These are phyloP conservation scores for Falco naumanni DNA, from an alignment of 2,797 vertebrate species.

Conservation along the genomic window DNA sequence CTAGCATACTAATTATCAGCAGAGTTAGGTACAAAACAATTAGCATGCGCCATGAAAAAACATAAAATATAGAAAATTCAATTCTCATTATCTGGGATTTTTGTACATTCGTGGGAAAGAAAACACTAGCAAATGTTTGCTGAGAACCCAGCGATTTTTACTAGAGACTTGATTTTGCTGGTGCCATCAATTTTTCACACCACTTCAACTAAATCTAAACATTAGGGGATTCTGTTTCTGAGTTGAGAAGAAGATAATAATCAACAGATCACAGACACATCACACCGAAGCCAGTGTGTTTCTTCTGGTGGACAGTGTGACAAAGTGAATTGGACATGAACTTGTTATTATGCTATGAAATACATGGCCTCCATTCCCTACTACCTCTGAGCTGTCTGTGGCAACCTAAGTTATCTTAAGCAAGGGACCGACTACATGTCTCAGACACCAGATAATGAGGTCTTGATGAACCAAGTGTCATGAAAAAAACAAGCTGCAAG, in stretches of 20 bases:
- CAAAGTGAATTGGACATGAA: not conserved
- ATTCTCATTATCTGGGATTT: not conserved
- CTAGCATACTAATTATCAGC: not conserved
- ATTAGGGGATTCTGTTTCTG: not conserved
- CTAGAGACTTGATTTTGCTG: not conserved
- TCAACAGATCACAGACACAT: not conserved
- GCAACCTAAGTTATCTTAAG: not conserved
- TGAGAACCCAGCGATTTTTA: not conserved
- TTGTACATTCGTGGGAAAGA: not conserved
- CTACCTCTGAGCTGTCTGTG: not conserved
- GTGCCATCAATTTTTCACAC: conserved; percentile 14
- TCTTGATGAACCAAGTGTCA: not conserved
- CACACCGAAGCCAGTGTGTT: not conserved
- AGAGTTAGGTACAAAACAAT: not conserved
- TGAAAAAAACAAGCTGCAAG: not conserved
- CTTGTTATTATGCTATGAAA: not conserved
- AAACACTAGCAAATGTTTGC: not conserved
- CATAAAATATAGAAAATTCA: not conserved
- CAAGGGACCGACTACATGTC: not conserved
- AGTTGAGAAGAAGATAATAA: not conserved
- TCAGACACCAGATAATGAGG: not conserved
- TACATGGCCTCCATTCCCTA: not conserved
- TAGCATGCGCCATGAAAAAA: not conserved
- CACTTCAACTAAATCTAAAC: not conserved
- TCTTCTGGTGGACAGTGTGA: not conserved